Evolutionary conservation across 2,888 invertebrate genomes (phyloP), one percentile per base, ranked within the genome.

Genomic region (Papilio gigon): DNA sequence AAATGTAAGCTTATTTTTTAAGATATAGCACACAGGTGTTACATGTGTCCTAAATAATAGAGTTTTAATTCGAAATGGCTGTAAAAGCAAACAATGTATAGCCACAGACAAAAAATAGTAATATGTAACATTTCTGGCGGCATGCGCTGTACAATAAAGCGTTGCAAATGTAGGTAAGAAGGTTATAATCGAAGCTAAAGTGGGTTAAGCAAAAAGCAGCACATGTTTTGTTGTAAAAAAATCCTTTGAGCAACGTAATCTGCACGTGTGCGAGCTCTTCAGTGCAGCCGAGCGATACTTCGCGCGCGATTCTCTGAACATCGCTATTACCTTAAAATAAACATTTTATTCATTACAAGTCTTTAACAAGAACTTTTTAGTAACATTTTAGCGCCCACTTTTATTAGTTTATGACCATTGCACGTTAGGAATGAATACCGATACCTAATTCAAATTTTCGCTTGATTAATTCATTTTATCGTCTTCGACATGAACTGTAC

Each of bases 121-220:
- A 68, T 35, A 69, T 69, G 69, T 65, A 69, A 44, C 69, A 61
- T 69, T 68, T 64, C 44, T 76, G 83, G 80, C 85, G 83, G 84
- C 85, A 84, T 84, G 80, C 81, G 79, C 78, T 79, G 77, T 77
- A 90, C 86, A 88, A 90, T 80, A 86, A 85, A 86, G 82, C 87
- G 84, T 74, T 84, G 87, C 89, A 85, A 91, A 91, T 90, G 88
- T 91, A 90, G 90, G 92, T 92, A 91, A 91, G 92, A 90, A 89
- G 91, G 91, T 88, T 87, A 90, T 91, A 85, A 91, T 90, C 91
- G 88, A 87, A 82, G 83, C 86, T 82, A 89, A 91, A 91, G 90
- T 91, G 90, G 91, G 91, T 92, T 91, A 92, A 90, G 90, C 88
- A 89, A 91, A 91, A 90, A 89, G 86, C 87, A 88, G 89, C 90